Conservation (phyloP, 2,113 vertebrate species). For the Haliaeetus leucogaster region DNA sequence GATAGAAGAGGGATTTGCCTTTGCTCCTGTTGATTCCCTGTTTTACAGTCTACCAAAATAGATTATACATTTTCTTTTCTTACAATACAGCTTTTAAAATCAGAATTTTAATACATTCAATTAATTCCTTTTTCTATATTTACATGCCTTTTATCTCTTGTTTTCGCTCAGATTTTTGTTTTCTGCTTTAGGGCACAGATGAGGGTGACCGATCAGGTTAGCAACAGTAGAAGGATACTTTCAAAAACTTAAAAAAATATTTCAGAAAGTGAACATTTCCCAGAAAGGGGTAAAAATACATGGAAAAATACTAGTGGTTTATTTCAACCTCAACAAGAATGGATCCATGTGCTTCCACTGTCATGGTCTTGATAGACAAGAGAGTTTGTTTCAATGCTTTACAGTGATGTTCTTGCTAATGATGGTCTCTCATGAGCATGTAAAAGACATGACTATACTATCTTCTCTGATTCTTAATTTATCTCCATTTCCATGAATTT, state of each 20-base stretch:
- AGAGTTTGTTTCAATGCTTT: neutral
- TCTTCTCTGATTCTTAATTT: neutral
- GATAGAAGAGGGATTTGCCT: neutral
- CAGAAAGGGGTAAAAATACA: neutral
- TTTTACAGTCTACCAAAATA: neutral
- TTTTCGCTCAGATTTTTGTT: neutral
- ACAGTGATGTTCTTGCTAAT: fast-evolving
- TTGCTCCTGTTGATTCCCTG: neutral
- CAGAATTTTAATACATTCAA: neutral
- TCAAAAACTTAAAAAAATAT: neutral
- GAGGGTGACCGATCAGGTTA: neutral
- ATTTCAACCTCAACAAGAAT: neutral
- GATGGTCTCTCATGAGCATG: fast-evolving
- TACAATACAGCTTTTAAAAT: neutral
- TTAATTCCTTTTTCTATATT: neutral
- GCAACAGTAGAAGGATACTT: neutral
- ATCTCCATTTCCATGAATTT: neutral
- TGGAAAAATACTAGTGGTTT: neutral
- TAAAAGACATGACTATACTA: fast-evolving
- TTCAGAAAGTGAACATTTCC: neutral
- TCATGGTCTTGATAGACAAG: neutral
- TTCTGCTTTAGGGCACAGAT: neutral
- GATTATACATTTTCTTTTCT: neutral
- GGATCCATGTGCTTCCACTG: neutral
- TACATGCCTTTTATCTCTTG: neutral